Evolutionary conservation across 23 tunicate species (phyloP), one percentile per base, ranked within the genome.

Genomic region (Ciona savignyi): DNA sequence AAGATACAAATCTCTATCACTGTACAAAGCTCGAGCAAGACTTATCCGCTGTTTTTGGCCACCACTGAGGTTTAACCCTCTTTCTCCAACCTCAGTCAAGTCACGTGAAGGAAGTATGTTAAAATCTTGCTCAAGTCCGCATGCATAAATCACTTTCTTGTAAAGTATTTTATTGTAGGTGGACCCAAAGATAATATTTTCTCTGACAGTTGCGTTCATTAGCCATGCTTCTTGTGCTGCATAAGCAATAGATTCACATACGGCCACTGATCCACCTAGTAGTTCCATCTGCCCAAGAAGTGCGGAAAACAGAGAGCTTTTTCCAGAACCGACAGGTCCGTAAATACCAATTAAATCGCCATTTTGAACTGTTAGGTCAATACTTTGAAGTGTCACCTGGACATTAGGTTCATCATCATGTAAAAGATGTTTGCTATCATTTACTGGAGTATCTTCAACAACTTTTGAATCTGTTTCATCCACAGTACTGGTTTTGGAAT

Each of bases 41-140:
- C 82, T 84, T 19, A 92, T 80, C 2, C 98, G 35, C 68, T 92
- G 98, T 63, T 92, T 92, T 64, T 92, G 98, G 2, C 98, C 98
- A 0, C 98, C 98, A 76, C 90, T 84, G 22, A 92, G 65, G 62
- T 92, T 92, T 29, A 92, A 73, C 63, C 98, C 98, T 22, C 87
- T 76, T 66, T 92, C 98, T 4, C 98, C 98, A 35, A 92, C 90
- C 65, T 92, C 98, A 0, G 92, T 85, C 63, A 81, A 65, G 66
- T 92, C 98, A 1, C 98, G 84, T 71, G 82, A 78, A 30, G 83
- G 86, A 22, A 92, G 71, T 25, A 76, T 80, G 27, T 85, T 83
- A 65, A 92, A 80, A 35, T 92, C 98, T 20, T 73, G 62, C 62
- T 76, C 22, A 66, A 92, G 67, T 3, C 84, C 80, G 29, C 92